phyloP scores from a whole-genome alignment of 64 coral and sea anemone genomes.

The Orbicella faveolata region DNA sequence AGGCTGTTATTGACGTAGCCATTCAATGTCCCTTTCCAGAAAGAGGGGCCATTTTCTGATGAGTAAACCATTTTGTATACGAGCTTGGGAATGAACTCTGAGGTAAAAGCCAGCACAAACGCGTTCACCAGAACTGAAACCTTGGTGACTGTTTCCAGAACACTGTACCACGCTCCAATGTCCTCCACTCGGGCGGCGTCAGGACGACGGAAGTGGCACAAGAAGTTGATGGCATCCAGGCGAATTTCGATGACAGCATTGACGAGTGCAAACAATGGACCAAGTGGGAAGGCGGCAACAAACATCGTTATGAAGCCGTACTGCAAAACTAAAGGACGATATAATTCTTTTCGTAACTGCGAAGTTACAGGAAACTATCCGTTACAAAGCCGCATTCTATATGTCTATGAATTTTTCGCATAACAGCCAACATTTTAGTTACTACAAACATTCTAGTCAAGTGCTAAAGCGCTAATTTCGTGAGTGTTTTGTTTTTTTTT shows the following conservation, averaged over 20 bases:
- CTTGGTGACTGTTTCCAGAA: conserved; percentile 39
- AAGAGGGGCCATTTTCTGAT: not conserved
- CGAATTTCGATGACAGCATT: conserved; percentile 56
- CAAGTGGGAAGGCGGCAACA: conserved; percentile 79
- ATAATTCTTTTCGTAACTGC: not conserved
- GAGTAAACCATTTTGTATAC: conserved; percentile 54
- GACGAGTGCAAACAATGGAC: conserved; percentile 59
- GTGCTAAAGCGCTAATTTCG: no score
- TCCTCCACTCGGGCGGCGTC: conserved; percentile 65
- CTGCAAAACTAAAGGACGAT: conserved; percentile 64
- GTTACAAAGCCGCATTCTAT: no score
- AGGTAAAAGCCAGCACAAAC: conserved; percentile 81
- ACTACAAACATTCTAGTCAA: no score
- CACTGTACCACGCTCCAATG: conserved; percentile 84
- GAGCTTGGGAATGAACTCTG: conserved; percentile 74
- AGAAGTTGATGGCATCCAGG: conserved; percentile 70
- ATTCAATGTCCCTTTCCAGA: conserved; percentile 35
- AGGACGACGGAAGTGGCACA: conserved; percentile 65
- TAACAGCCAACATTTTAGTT: no score
- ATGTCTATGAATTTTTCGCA: no score
- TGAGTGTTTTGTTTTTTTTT: no score
- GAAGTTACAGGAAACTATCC: no score
- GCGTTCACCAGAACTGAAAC: conserved; percentile 67
- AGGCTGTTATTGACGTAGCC: conserved; percentile 65
- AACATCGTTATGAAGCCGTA: conserved; percentile 94